Conservation (phyloP, 2,797 vertebrate genomes). For the Sebastolobus alascanus region DNA sequence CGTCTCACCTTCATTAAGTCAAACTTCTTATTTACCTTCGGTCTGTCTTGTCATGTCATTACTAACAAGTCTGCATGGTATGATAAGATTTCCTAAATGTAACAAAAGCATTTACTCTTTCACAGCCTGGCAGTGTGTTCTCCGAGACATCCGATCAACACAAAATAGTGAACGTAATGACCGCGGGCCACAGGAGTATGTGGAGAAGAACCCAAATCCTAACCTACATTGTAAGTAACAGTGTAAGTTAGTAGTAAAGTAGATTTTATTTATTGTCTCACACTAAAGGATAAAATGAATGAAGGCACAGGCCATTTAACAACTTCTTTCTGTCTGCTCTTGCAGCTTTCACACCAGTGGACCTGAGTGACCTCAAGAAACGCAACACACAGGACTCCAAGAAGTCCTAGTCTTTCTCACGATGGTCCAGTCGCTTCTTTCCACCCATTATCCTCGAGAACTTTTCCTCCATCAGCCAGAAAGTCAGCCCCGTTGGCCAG, state of each 20-base stretch:
- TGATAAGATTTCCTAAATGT: not conserved
- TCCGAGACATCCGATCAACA: slow-evolving; percentile 93
- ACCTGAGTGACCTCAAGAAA: slow-evolving; percentile 96
- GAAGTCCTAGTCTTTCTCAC: slow-evolving; percentile 91
- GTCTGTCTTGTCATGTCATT: not conserved
- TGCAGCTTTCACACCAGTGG: slow-evolving; percentile 95
- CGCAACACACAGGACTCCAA: slow-evolving; percentile 95
- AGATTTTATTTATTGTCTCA: not conserved
- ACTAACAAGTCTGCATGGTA: not conserved
- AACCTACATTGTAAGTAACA: slow-evolving; percentile 92
- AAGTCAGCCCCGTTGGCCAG: slow-evolving; percentile 76
- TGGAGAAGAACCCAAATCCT: slow-evolving; percentile 97
- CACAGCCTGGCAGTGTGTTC: slow-evolving; percentile 97
- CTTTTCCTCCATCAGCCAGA: slow-evolving; percentile 79
- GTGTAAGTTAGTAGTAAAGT: not conserved
- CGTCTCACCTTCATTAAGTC: not conserved
- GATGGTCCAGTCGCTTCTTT: slow-evolving; percentile 62
- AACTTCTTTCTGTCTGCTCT: slow-evolving; percentile 25
- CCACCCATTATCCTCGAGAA: slow-evolving; percentile 77
- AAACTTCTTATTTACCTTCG: not conserved
- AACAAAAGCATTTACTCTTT: slow-evolving; percentile 19
- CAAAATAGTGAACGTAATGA: slow-evolving; percentile 92
- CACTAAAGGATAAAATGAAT: not conserved
- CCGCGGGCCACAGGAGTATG: slow-evolving; percentile 96
- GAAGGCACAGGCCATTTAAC: not conserved